phyloP scores from a whole-genome alignment of 2,888 invertebrate genomes.

The Heliconius ismenius region DNA sequence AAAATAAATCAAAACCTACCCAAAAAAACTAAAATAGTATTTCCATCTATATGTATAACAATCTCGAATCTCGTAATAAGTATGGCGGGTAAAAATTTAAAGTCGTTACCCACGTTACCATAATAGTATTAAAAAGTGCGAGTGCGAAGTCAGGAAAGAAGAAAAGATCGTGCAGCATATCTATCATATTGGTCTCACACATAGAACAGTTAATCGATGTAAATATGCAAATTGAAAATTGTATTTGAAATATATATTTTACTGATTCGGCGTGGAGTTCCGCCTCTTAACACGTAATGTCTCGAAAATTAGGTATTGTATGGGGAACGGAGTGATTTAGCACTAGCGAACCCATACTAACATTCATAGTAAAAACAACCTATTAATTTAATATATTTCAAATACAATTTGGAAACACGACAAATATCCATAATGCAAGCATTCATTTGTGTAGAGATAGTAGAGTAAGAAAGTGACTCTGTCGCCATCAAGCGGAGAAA shows the following conservation, averaged over 20 bases:
- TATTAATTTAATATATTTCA: conserved; percentile 40
- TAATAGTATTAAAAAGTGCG: conserved; percentile 56
- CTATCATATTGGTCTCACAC: conserved; percentile 76
- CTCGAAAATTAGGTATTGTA: background rate
- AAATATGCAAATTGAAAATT: conserved; percentile 58
- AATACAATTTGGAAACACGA: conserved; percentile 58
- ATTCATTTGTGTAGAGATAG: conserved; percentile 61
- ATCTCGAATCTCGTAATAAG: background rate
- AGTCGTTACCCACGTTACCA: conserved; percentile 49
- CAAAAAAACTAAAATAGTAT: background rate
- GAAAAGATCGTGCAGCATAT: conserved; percentile 68
- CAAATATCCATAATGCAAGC: conserved; percentile 64
- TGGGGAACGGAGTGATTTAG: background rate
- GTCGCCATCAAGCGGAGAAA: conserved; percentile 67
- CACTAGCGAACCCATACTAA: background rate
- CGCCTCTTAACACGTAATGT: background rate
- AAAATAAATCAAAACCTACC: background rate
- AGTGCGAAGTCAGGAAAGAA: conserved; percentile 58
- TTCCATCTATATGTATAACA: too few relatives aligned
- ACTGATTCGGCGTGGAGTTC: background rate
- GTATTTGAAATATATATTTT: conserved; percentile 48
- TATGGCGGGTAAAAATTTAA: background rate
- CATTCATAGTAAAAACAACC: background rate
- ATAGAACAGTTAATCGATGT: conserved; percentile 60
- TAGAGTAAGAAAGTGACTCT: conserved; percentile 46